A percentile compares a stretch with the other conserved stretches of the same genome.
These are phyloP conservation scores for Hippolais icterina DNA, from an alignment of 2,113 vertebrate species.

Conservation along the genomic window DNA sequence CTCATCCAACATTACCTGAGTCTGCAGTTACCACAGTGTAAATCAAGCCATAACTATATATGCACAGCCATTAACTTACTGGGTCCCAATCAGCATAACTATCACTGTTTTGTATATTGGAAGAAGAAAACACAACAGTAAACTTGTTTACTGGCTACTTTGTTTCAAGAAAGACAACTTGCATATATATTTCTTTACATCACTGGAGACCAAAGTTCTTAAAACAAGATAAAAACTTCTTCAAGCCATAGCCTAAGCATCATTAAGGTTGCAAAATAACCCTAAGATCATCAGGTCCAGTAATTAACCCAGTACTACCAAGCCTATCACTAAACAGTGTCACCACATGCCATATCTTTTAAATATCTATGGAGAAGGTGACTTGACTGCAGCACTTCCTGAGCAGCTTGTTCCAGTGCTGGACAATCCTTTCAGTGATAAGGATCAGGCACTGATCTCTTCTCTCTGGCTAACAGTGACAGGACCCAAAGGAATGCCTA, in stretches of 20 bases:
- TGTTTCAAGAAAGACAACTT: background rate
- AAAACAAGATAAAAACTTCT: background rate
- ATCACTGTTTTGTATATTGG: background rate
- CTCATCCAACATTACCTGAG: background rate
- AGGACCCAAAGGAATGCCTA: accelerated
- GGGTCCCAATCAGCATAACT: background rate
- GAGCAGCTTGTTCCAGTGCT: background rate
- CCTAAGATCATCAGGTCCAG: background rate
- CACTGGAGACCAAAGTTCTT: background rate
- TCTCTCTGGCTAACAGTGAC: background rate
- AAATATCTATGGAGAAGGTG: background rate
- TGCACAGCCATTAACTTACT: background rate
- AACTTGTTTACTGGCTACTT: background rate
- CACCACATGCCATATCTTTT: background rate
- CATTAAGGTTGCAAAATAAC: background rate
- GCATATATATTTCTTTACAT: background rate
- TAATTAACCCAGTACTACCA: background rate
- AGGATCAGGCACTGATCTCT: background rate
- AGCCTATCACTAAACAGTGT: background rate
- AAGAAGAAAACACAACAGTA: background rate
- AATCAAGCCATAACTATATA: background rate
- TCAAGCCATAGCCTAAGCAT: background rate
- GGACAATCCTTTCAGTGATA: background rate
- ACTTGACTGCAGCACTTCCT: background rate
- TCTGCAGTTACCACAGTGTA: background rate